Conservation (phyloP, 2,888 invertebrate species). For the Acronicta aceris region DNA sequence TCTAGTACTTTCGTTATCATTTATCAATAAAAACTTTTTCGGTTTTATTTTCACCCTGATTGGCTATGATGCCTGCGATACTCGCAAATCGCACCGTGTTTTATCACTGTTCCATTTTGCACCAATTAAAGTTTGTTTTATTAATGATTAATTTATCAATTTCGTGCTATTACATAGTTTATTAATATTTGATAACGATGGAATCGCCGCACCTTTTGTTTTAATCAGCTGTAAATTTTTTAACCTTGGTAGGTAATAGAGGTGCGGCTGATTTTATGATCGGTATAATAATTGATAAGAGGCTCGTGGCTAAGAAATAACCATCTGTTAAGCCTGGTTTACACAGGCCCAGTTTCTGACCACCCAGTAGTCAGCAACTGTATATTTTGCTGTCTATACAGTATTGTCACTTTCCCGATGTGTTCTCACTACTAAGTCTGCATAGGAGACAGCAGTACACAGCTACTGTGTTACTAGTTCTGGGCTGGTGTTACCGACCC, state of each 20-base stretch:
- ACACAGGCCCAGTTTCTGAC: too few relatives aligned
- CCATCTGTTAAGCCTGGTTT: too few relatives aligned
- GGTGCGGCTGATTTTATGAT: slow-evolving; percentile 29
- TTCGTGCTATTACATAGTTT: slow-evolving; percentile 33
- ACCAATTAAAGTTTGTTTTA: slow-evolving; percentile 25
- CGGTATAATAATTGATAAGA: slow-evolving; percentile 10
- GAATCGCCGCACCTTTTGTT: slow-evolving; percentile 40
- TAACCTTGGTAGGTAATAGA: slow-evolving; percentile 32
- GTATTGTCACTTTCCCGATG: too few relatives aligned
- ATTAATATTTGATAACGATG: slow-evolving; percentile 35
- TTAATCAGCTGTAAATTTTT: slow-evolving; percentile 32
- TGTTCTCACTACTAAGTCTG: too few relatives aligned
- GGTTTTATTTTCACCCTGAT: neutral
- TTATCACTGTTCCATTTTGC: slow-evolving; percentile 29
- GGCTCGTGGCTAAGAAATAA: neutral
- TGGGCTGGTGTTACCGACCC: too few relatives aligned
- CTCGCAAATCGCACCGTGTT: slow-evolving; percentile 16
- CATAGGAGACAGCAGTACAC: too few relatives aligned
- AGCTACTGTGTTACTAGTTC: too few relatives aligned
- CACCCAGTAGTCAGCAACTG: too few relatives aligned
- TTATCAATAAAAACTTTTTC: slow-evolving; percentile 3
- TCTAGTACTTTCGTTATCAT: neutral
- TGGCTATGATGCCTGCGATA: slow-evolving; percentile 5
- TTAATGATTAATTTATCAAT: slow-evolving; percentile 42
- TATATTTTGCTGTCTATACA: too few relatives aligned